phyloP scores from a whole-genome alignment of 1,140 invertebrate genomes.

The Meloidogyne chitwoodi region DNA sequence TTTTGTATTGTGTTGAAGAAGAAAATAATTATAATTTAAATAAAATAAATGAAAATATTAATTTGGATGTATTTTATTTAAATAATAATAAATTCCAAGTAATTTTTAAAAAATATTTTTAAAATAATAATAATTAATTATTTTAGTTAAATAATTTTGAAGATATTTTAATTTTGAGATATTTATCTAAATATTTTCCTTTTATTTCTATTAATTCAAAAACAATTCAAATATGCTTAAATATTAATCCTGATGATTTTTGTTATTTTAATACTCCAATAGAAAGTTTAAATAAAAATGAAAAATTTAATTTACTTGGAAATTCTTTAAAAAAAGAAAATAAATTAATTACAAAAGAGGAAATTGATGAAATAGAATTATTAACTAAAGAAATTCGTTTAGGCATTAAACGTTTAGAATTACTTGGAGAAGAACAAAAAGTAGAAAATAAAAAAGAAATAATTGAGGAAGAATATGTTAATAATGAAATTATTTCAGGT shows the following conservation, averaged over 20 bases:
- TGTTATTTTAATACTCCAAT: background rate
- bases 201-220: background rate
- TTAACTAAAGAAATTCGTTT: background rate
- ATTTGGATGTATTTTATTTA: background rate
- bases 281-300: too few relatives aligned
- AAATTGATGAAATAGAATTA: background rate
- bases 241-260: slow-evolving; percentile 9
- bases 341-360: background rate
- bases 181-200: background rate
- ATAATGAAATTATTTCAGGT: too few relatives aligned
- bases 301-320: too few relatives aligned
- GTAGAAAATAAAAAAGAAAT: background rate
- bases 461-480: too few relatives aligned
- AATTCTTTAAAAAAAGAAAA: background rate
- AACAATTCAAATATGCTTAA: slow-evolving; percentile 11
- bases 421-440: background rate
- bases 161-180: slow-evolving; percentile 1
- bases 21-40: slow-evolving; percentile 10
- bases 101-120: background rate
- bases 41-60: background rate
- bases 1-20: background rate
- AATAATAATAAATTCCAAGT: background rate
- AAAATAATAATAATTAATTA: background rate
- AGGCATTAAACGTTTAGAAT: background rate
- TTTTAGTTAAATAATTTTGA: background rate